Evolutionary conservation across 92 coral and sea anemone species (phyloP), one percentile per base, ranked within the genome.

Genomic region (Zoanthus sansibaricus): DNA sequence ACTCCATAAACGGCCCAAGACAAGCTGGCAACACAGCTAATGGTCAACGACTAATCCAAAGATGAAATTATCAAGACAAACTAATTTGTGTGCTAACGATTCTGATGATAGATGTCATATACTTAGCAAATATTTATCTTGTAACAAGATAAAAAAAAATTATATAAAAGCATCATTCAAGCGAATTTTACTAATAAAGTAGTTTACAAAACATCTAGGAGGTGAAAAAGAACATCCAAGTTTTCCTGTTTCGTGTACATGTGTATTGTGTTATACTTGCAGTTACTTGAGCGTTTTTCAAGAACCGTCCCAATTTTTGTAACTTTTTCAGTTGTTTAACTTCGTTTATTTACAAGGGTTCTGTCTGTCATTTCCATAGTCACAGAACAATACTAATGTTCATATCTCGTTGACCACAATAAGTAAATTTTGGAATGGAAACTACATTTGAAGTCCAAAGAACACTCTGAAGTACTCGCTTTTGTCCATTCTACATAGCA

Each of bases 61-160:
- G 83, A 54, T 74, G 78, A 74, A 74, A 74, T 11, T 74, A 54
- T 54, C 52, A 74, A 73, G 77, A 48, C 44, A n/a, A 47, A 37
- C 58, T 75, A 75, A 75, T 18, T 16, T n/a, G 79, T 3, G 79
- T 21, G 48, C 58, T 15, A 75, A 66, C 71, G 66, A 17, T 17
- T 9, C 67, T 9, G 17, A 59, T 52, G 82, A 76, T 52, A 47
- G 83, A 46, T 37, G 44, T 77, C 83, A 54, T 1, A 61, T 77
- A 52, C 61, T 66, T 54, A 9, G 48, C 61, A 55, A 77, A 77
- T 77, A 77, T 77, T 77, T 55, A 77, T 66, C 83, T 17, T 77
- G 83, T 77, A 46, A 77, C 83, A 68, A 31, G 37, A 18, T 31
- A 58, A 0, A n/a, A n/a, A n/a, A n/a, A n/a, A n/a, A n/a, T n/a